Percentiles rank a stretch among this genome's conserved stretches.
These are phyloP conservation scores for Agrochola macilenta DNA, from an alignment of 2,888 invertebrate species.

Conservation along the genomic window DNA sequence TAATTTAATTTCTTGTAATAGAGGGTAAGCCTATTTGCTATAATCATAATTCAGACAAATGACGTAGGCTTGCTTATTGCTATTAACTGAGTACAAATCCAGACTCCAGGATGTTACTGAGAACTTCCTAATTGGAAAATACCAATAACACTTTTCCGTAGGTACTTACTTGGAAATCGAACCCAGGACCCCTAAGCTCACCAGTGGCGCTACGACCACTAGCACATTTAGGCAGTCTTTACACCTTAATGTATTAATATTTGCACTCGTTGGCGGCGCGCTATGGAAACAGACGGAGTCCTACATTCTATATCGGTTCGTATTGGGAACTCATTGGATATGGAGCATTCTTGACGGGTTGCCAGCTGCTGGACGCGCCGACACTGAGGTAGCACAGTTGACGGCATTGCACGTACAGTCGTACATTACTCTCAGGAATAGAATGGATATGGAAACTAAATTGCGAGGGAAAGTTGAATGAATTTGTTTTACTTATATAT, in stretches of 20 bases:
- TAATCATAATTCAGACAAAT: not conserved
- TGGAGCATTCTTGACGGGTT: conserved; percentile 55
- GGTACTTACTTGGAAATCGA: not conserved
- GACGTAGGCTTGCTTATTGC: not conserved
- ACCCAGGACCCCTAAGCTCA: not conserved
- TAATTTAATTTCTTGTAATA: too few relatives aligned
- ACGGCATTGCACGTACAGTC: not conserved
- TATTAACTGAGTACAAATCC: not conserved
- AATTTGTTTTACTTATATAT: not conserved
- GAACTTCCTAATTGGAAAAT: not conserved
- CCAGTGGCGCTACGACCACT: not conserved
- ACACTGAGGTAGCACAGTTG: conserved; percentile 12
- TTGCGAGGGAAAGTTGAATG: conserved; percentile 1
- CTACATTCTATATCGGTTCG: conserved; percentile 47
- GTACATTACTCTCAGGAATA: conserved; percentile 1
- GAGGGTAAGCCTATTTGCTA: too few relatives aligned
- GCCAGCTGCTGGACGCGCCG: conserved; percentile 68
- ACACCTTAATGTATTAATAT: not conserved
- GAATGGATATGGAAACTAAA: not conserved
- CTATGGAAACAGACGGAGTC: conserved; percentile 13
- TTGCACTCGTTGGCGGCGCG: too few relatives aligned
- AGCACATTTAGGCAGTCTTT: not conserved
- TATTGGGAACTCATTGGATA: conserved; percentile 51
- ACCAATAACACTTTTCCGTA: not conserved
- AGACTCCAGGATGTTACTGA: not conserved